Evolutionary conservation across 2,888 invertebrate species (phyloP), one percentile per base, ranked within the genome.

Genomic region (Germaria angustata): DNA sequence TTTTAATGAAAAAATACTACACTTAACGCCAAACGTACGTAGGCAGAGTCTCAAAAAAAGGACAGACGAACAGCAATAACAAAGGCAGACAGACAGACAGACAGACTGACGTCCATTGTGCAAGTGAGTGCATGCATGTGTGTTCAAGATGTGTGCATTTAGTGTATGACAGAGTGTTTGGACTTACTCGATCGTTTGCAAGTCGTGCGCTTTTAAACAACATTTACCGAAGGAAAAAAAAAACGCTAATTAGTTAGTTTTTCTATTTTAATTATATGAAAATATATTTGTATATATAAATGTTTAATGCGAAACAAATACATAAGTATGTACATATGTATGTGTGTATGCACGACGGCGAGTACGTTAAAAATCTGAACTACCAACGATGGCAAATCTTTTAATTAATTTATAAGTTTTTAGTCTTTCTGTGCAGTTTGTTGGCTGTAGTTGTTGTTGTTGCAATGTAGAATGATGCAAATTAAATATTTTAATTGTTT

Each of bases 201-300:
- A 82, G 79, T 82, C 82, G 82, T 82, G 82, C 82, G 71, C 75
- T 79, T 82, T 59, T 75, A 76, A 82, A 71, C 75, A 82, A 79
- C 82, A 79, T 71, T 82, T 77, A 75, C 65, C 73, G 32, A 15
- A 49, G 0, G n/a, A n/a, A n/a, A 59, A 55, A 65, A 80, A 78
- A 80, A 82, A 72, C 85, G 75, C 84, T 86, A 85, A 86, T 86
- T 85, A 85, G 85, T 84, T 85, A 80, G 84, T 84, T 86, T 85
- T 86, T 86, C 85, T 85, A 86, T 84, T 86, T 86, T 84, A 86
- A 86, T 84, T 85, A 81, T 84, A 83, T 72, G 76, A 51, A 73
- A 72, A 75, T 44, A 55, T 68, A 44, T 41, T 32, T 69, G 28
- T 55, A 22, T 76, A 72, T 20, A 80, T 15, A 57, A 63, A 73